These are phyloP conservation scores for Melanotus villosus DNA, from an alignment of 2,888 invertebrate genomes.

Conservation along the genomic window DNA sequence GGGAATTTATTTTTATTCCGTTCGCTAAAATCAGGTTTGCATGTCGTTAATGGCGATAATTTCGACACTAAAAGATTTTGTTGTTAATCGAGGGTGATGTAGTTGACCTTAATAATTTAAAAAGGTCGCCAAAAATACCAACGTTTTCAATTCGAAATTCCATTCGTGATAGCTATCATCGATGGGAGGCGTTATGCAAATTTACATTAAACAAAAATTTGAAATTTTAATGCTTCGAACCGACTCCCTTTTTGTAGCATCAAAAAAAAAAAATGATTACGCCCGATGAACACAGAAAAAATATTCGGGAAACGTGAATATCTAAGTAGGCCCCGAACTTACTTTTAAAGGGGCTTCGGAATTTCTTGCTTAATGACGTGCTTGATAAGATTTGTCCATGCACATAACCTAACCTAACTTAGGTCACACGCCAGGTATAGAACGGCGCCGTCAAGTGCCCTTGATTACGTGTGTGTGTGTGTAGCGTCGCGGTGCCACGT, in stretches of 20 bases:
- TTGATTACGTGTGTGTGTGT: conserved; percentile 10
- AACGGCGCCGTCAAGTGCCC: conserved; percentile 11
- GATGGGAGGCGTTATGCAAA: conserved; percentile 1
- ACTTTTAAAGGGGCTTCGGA: no score
- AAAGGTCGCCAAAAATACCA: background rate
- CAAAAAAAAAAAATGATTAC: background rate
- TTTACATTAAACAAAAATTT: conserved; percentile 2
- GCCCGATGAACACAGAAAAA: background rate
- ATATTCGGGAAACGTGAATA: no score
- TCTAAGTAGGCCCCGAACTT: no score
- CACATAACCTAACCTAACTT: conserved; percentile 19
- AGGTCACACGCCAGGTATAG: conserved; percentile 20
- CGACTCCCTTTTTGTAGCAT: no score
- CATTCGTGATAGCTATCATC: background rate
- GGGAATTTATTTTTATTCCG: no score
- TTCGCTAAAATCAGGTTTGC: no score
- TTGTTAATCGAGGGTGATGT: background rate
- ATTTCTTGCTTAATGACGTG: conserved; percentile 15
- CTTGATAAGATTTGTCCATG: conserved; percentile 15
- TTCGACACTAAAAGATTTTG: no score
- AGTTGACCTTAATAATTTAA: background rate
- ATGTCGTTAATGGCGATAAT: no score
- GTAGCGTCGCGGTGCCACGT: conserved; percentile 2
- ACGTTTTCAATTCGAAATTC: background rate
- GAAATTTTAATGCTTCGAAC: conserved; percentile 16